These are phyloP conservation scores for Hypothenemus hampei DNA, from an alignment of 1,140 invertebrate genomes.

Conservation along the genomic window DNA sequence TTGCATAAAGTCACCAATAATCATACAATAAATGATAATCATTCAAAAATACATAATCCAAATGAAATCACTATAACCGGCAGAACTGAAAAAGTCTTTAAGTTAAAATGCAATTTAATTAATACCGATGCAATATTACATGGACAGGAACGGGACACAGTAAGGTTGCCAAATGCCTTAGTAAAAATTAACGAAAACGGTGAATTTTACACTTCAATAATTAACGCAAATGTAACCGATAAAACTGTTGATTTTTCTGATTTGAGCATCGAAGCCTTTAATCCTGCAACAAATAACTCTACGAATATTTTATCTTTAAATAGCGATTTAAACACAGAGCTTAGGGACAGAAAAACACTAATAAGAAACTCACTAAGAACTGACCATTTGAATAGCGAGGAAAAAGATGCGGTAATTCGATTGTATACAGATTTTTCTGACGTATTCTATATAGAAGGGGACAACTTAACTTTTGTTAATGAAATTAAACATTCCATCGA, in stretches of 20 bases:
- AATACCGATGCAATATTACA: constrained; percentile 11
- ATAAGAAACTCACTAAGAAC: not conserved
- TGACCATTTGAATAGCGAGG: constrained; percentile 2
- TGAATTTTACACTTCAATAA: constrained; percentile 7
- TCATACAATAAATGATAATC: not conserved
- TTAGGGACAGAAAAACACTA: not conserved
- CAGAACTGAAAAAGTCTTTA: constrained; percentile 12
- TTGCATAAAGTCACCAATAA: not conserved
- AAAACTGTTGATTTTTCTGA: constrained; percentile 3
- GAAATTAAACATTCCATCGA: constrained; percentile 19
- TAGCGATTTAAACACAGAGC: not conserved
- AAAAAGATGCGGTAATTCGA: not conserved
- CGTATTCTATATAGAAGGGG: constrained; percentile 18
- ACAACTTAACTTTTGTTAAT: constrained; percentile 12
- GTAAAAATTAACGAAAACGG: constrained; percentile 1
- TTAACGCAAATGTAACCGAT: constrained; percentile 3
- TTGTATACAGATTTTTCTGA: constrained; percentile 2
- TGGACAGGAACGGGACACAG: constrained; percentile 1
- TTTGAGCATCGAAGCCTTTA: not conserved
- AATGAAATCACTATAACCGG: not conserved
- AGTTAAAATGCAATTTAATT: constrained; percentile 4
- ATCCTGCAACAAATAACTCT: not conserved
- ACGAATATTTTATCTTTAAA: not conserved
- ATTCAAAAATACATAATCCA: not conserved
- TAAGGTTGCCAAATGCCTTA: not conserved